Evolutionary conservation across 2,888 invertebrate species (phyloP), one percentile per base, ranked within the genome.

Genomic region (Nemoura dubitans): DNA sequence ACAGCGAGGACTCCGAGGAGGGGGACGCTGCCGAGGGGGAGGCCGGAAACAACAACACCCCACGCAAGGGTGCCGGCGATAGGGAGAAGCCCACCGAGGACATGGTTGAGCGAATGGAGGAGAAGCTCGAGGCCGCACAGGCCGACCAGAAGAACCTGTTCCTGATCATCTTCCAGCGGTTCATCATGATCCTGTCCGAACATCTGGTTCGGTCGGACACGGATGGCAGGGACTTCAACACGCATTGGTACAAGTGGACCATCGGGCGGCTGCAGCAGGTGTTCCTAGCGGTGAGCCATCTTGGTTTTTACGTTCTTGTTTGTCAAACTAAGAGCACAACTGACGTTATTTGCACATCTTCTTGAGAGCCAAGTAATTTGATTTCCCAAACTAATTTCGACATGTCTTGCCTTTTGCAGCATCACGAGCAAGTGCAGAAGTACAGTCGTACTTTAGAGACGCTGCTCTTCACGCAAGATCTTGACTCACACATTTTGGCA

Each of bases 161-260:
- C 92, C 95, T 99, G 88, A 98, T 99, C 91, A 97, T 99, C 90
- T 99, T 99, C 92, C 98, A 95, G 94, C 94, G 99, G 87, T 99
- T 99, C 93, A 99, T 99, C 89, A 98, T 99, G 96, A 97, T 98
- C 89, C 93, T 99, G 89, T 98, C 98, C 0, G 98, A 99, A 91
- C 98, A 99, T 93, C 94, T 99, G 90, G 97, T 97, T 86, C 94
- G 97, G 87, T 97, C 97, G 91, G 99, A 99, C 92, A 97, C 97
- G 0, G 98, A 98, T 92, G 97, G 97, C 21, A 94, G 96, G 88
- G 98, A 98, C 92, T 97, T 96, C 90, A 96, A 97, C 92, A 98
- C 98, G 1, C 96, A 96, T 91, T 99, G 98, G 98, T 99, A 98
- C 93, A 95, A 96, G 90, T 98, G 98, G 96, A 98, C 98, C 5